Conservation (phyloP, 1,140 invertebrate genomes). For the Lycorma delicatula region DNA sequence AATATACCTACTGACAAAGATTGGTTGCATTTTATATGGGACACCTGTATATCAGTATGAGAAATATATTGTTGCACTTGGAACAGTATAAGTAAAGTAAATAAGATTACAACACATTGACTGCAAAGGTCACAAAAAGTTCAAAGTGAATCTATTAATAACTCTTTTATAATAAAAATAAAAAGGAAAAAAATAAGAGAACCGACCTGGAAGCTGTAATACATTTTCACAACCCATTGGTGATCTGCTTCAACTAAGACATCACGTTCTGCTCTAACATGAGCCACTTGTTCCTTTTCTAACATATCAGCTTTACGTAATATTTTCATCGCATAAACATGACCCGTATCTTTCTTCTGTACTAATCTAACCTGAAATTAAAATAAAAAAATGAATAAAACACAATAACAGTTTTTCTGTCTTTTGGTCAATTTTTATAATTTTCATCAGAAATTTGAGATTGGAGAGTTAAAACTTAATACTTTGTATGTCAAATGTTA, state of each 20-base stretch:
- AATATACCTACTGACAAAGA: too few species aligned
- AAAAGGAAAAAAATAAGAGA: too few species aligned
- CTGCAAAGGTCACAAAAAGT: too few species aligned
- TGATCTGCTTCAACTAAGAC: slow-evolving; percentile 98
- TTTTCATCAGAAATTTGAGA: not conserved
- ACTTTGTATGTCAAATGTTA: too few species aligned
- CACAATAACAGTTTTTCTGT: not conserved
- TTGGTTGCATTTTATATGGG: too few species aligned
- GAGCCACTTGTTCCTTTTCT: slow-evolving; percentile 98
- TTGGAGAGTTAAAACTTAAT: too few species aligned
- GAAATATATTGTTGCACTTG: too few species aligned
- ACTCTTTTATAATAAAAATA: too few species aligned
- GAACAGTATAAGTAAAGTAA: too few species aligned
- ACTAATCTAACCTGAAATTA: slow-evolving; percentile 78
- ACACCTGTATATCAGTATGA: too few species aligned
- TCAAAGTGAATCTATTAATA: too few species aligned
- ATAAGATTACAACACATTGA: too few species aligned
- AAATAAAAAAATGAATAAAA: slow-evolving; percentile 1
- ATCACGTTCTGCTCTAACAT: slow-evolving; percentile 96
- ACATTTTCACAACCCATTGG: slow-evolving; percentile 99
- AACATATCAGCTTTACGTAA: slow-evolving; percentile 98
- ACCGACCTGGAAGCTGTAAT: slow-evolving; percentile 90
- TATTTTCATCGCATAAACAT: slow-evolving; percentile 99
- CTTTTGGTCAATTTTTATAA: not conserved
- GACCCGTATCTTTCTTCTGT: slow-evolving; percentile 99